Evolutionary conservation across 2,888 invertebrate species (phyloP), one percentile per base, ranked within the genome.

Genomic region (Heteropelma amictum): DNA sequence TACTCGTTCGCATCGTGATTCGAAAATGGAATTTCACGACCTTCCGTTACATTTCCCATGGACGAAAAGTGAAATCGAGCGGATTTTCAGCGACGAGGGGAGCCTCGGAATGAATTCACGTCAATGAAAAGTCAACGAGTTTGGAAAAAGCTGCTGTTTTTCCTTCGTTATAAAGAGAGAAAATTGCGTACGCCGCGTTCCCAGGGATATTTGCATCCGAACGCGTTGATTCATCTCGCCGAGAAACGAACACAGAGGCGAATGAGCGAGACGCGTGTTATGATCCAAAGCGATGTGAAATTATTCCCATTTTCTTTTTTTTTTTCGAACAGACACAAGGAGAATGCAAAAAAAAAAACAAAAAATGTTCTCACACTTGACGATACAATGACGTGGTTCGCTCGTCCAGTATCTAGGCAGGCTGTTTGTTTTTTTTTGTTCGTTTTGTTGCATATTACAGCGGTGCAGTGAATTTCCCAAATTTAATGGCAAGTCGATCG

Each of bases 341-440:
- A n/a, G n/a, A n/a, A n/a, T n/a, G n/a, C n/a, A n/a, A n/a, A n/a
- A n/a, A n/a, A n/a, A n/a, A n/a, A n/a, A n/a, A n/a, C n/a, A n/a
- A n/a, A 38, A 56, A 47, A 67, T 35, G 56, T 30, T 54, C 28
- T 7, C 40, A 35, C 56, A 42, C 38, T 63, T 49, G 54, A 67
- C 61, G 51, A 53, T 78, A 53, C 67, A 56, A 77, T 68, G 51
- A 72, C 14, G 56, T 33, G 17, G 38, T 14, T 47, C 68, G 67
- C 77, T 82, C 80, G 35, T 78, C 80, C 82, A 82, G 79, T 76
- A 56, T 82, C 82, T 84, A 86, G 73, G 81, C 83, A 84, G 83
- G 82, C 83, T 81, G 77, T 64, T 51, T 40, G 4, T 6, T 33
- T 42, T 49, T 53, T 33, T 4, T 14, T 14, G 17, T 14, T 40